Conservation (phyloP, 2,113 vertebrate species). For the Odocoileus hemionus region DNA sequence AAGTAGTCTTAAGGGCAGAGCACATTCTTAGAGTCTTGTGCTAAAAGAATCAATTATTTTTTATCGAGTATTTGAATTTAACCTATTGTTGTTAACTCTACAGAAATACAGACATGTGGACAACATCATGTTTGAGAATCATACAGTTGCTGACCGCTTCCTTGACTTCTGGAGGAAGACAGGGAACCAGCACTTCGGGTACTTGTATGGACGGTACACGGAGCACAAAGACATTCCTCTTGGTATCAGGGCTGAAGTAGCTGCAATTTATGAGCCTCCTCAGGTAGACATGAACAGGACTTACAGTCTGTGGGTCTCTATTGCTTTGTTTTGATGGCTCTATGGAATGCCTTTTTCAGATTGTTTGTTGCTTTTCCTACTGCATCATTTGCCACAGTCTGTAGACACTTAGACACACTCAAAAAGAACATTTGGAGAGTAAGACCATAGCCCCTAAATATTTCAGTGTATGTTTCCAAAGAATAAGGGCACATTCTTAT, state of each 20-base stretch:
- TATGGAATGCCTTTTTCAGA: neutral
- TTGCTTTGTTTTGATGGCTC: neutral
- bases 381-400: neutral
- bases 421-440: neutral
- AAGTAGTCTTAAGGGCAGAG: neutral
- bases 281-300: conserved; percentile 82
- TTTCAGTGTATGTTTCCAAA: neutral
- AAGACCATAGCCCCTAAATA: rapidly evolving
- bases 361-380: too few species aligned
- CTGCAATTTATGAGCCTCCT: conserved; percentile 97
- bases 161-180: conserved; percentile 99
- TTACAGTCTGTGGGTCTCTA: rapidly evolving
- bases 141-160: conserved; percentile 98
- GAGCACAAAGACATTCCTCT: conserved; percentile 99
- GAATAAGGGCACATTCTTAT: neutral
- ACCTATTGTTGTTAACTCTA: conserved; percentile 29
- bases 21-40: neutral
- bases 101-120: conserved; percentile 99
- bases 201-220: conserved; percentile 93
- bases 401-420: rapidly evolving
- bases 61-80: neutral
- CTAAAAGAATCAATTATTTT: neutral
- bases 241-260: conserved; percentile 95
- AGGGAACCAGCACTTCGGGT: conserved; percentile 94
- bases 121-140: conserved; percentile 99